Percentiles rank a stretch among this genome's conserved stretches.
Conservation (phyloP, 2,113 vertebrate genomes). For the Nothobranchius kuhntae region DNA sequence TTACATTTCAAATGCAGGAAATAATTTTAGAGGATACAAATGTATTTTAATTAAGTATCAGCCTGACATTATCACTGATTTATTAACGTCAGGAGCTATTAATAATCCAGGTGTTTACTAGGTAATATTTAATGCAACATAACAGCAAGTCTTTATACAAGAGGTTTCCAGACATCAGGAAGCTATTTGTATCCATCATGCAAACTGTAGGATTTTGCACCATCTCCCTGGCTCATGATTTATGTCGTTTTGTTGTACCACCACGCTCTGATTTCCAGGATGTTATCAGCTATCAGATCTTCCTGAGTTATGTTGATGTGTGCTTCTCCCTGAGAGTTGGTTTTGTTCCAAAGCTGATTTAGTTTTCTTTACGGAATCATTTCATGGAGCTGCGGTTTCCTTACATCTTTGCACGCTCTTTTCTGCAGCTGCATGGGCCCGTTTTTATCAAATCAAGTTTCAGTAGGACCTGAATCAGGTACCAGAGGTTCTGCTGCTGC, state of each 20-base stretch:
- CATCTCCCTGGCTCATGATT: constrained; percentile 58
- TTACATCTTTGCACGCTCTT: too few species aligned
- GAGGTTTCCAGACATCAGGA: constrained; percentile 45
- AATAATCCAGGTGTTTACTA: constrained; percentile 14
- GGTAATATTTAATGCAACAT: constrained; percentile 9
- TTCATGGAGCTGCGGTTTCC: too few species aligned
- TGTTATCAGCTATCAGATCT: constrained; percentile 68
- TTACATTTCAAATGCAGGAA: not conserved
- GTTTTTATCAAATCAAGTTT: too few species aligned
- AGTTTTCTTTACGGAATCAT: too few species aligned
- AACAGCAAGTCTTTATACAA: constrained; percentile 67
- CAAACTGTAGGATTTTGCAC: constrained; percentile 52
- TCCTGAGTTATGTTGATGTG: constrained; percentile 43
- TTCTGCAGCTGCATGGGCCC: too few species aligned
- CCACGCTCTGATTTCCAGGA: constrained; percentile 54
- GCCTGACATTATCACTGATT: not conserved
- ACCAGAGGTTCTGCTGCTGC: constrained; percentile 23
- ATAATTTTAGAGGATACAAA: not conserved
- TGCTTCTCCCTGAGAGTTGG: constrained; percentile 13
- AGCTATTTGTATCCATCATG: constrained; percentile 67
- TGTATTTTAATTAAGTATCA: not conserved
- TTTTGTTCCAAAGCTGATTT: constrained; percentile 17
- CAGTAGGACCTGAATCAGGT: not conserved
- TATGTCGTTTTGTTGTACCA: constrained; percentile 59
- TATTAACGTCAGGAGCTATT: constrained; percentile 19